Evolutionary conservation across 64 coral and sea anemone species (phyloP).

Genomic region (Orbicella faveolata): DNA sequence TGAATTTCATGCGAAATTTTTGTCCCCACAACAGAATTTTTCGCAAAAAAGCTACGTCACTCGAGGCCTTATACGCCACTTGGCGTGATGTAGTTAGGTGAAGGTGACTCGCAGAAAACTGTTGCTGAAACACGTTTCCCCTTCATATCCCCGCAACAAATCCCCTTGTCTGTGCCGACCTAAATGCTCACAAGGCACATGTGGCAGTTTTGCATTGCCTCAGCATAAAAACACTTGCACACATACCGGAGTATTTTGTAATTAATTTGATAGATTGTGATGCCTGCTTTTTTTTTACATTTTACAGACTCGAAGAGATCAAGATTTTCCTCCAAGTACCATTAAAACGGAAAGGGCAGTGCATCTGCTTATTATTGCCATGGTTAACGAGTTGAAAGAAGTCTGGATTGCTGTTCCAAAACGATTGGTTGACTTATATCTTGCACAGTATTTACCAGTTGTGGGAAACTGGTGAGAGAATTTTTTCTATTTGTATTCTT

Average conservation of each 20-base stretch:
- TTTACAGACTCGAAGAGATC: constrained; percentile 8
- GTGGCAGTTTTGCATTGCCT: background rate
- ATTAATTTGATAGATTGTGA: background rate
- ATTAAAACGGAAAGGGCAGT: constrained; percentile 65
- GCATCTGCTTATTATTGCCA: constrained; percentile 57
- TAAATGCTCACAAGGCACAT: too few species aligned
- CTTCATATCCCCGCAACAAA: too few species aligned
- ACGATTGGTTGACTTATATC: constrained; percentile 35
- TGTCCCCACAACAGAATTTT: too few species aligned
- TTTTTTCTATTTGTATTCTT: background rate
- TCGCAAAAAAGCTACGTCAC: too few species aligned
- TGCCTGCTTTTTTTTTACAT: background rate
- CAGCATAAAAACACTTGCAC: too few species aligned
- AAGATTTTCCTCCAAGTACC: background rate
- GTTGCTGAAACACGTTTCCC: too few species aligned
- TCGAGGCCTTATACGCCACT: too few species aligned
- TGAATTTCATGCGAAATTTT: too few species aligned
- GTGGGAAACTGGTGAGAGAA: constrained; percentile 53
- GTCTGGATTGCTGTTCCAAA: constrained; percentile 52
- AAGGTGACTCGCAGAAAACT: too few species aligned
- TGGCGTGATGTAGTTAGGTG: too few species aligned
- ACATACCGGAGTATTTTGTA: too few species aligned
- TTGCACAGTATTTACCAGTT: constrained; percentile 54
- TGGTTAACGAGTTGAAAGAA: constrained; percentile 70
- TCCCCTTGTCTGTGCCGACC: too few species aligned